phyloP scores from a whole-genome alignment of 2,797 vertebrate genomes.

The Cephalopachus bancanus region DNA sequence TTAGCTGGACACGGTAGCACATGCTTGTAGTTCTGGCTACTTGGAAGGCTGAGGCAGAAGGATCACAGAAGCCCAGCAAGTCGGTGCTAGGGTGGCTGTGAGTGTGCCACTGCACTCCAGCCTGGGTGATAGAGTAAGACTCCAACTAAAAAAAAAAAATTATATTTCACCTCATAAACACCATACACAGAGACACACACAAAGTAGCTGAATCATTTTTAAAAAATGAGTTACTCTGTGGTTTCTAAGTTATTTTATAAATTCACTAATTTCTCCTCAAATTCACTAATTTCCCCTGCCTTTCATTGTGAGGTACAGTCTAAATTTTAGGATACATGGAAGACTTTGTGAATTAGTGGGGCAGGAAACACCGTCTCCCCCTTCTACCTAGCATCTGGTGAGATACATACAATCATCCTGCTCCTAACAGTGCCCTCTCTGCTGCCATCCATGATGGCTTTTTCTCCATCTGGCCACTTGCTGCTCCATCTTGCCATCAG shows the following conservation, averaged over 20 bases:
- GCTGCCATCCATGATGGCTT: background rate
- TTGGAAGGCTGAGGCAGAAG: no score
- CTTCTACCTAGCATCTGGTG: background rate
- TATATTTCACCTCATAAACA: background rate
- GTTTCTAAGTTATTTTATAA: conserved; percentile 39
- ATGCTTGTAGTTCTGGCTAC: no score
- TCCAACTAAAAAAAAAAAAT: background rate
- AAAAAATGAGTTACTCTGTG: background rate
- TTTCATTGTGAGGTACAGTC: background rate
- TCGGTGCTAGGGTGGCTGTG: no score
- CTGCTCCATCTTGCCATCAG: background rate
- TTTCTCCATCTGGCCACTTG: background rate
- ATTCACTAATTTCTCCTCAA: background rate
- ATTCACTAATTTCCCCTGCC: background rate
- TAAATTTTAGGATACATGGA: background rate
- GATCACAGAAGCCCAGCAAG: no score
- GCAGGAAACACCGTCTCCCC: background rate
- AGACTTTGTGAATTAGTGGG: background rate
- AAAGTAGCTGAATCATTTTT: background rate
- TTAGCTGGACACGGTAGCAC: no score
- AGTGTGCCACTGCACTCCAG: no score
- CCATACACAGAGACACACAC: background rate
- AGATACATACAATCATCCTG: background rate
- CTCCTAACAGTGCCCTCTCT: background rate
- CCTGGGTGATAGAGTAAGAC: no score